These are phyloP conservation scores for Phataginus tetradactyla DNA, from an alignment of 2,797 vertebrate genomes.

Conservation along the genomic window DNA sequence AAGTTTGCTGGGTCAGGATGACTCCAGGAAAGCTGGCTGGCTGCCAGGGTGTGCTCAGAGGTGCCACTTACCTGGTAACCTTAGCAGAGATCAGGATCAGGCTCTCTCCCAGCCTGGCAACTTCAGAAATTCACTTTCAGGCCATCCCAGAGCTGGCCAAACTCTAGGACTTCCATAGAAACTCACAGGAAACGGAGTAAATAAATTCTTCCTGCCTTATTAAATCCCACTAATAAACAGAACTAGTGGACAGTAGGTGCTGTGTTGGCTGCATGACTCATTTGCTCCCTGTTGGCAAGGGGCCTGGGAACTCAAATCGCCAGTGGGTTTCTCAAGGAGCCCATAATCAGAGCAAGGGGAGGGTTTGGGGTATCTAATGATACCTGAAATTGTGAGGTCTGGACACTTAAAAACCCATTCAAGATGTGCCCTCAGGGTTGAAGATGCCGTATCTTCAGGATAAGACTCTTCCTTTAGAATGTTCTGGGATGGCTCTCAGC, in stretches of 20 bases:
- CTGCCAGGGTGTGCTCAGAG: background rate
- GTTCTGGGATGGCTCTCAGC: background rate
- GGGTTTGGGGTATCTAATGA: background rate
- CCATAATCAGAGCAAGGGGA: background rate
- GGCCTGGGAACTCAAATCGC: background rate
- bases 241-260: background rate
- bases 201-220: background rate
- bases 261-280: background rate
- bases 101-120: background rate
- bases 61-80: background rate
- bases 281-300: background rate
- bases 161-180: background rate
- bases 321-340: background rate
- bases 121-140: background rate
- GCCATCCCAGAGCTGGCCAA: background rate
- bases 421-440: background rate
- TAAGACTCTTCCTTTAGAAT: background rate
- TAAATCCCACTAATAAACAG: background rate
- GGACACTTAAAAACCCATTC: background rate
- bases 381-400: background rate
- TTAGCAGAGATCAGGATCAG: background rate
- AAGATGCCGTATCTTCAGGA: background rate
- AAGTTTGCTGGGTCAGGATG: background rate
- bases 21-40: background rate
- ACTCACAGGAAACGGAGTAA: background rate